Conservation (phyloP, 2,113 vertebrate species). For the Chaetodon auriga region DNA sequence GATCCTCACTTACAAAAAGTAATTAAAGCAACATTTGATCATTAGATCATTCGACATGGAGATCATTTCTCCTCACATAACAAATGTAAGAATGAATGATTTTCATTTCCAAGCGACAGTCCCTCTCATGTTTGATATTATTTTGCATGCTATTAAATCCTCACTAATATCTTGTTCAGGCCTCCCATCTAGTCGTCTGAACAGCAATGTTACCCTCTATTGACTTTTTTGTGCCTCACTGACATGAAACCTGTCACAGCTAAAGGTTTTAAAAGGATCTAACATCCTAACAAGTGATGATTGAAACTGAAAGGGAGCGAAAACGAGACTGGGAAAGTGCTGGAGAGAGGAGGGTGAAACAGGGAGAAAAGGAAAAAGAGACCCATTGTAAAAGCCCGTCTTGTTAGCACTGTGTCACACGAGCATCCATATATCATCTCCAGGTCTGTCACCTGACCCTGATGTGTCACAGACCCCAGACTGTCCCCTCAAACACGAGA, state of each 20-base stretch:
- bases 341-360: conserved; percentile 30
- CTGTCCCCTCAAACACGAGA: conserved; percentile 74
- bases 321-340: conserved; percentile 1
- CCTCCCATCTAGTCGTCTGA: background rate
- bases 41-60: conserved; percentile 1
- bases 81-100: background rate
- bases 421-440: conserved; percentile 77
- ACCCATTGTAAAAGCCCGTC: conserved; percentile 75
- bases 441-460: conserved; percentile 79
- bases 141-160: background rate
- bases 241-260: conserved; percentile 22
- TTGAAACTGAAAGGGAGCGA: conserved; percentile 24
- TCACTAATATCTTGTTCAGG: background rate
- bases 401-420: conserved; percentile 80
- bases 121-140: background rate
- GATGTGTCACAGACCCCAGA: conserved; percentile 70
- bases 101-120: background rate
- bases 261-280: conserved; percentile 33
- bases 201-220: background rate
- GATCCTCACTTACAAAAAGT: background rate
- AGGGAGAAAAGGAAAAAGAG: conserved; percentile 55
- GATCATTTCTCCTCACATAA: background rate
- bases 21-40: background rate
- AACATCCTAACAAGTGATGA: conserved; percentile 27
- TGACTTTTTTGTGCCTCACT: conserved; percentile 1